Conservation (phyloP, 2,888 invertebrate genomes). For the Glaucopsyche alexis region DNA sequence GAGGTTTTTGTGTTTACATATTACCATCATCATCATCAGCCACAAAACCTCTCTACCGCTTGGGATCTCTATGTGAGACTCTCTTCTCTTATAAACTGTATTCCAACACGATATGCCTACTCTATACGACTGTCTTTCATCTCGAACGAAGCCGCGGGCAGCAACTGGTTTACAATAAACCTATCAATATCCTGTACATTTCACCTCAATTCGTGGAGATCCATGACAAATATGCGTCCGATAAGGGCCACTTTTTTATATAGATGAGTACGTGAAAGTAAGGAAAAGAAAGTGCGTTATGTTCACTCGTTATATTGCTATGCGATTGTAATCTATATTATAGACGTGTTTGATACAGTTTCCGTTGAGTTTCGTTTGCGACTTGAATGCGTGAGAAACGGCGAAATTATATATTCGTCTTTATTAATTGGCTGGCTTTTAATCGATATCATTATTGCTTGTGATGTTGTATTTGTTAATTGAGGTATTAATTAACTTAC, state of each 20-base stretch:
- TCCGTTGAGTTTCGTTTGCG: background rate
- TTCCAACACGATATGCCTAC: too few relatives aligned
- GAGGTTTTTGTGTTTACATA: too few relatives aligned
- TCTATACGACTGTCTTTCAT: too few relatives aligned
- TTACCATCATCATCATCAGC: too few relatives aligned
- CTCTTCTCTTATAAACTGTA: too few relatives aligned
- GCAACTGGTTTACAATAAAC: too few relatives aligned
- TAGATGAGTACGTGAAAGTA: slow-evolving; percentile 20
- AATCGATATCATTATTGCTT: background rate
- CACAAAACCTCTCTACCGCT: too few relatives aligned
- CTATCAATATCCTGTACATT: background rate
- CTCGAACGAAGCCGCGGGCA: too few relatives aligned
- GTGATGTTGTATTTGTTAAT: background rate
- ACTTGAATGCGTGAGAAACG: background rate
- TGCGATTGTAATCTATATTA: slow-evolving; percentile 17
- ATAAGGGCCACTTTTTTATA: slow-evolving; percentile 13
- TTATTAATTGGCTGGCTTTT: slow-evolving; percentile 12
- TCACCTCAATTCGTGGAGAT: background rate
- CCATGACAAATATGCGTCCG: background rate
- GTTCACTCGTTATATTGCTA: slow-evolving; percentile 16
- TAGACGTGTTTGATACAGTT: slow-evolving; percentile 5
- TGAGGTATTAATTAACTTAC: background rate
- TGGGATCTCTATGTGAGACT: too few relatives aligned
- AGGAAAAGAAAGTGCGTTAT: slow-evolving; percentile 21
- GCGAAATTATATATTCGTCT: background rate